Base-by-base conservation (phyloP, 2,113 vertebrate species). In the Sapayoa aenigma region DNA sequence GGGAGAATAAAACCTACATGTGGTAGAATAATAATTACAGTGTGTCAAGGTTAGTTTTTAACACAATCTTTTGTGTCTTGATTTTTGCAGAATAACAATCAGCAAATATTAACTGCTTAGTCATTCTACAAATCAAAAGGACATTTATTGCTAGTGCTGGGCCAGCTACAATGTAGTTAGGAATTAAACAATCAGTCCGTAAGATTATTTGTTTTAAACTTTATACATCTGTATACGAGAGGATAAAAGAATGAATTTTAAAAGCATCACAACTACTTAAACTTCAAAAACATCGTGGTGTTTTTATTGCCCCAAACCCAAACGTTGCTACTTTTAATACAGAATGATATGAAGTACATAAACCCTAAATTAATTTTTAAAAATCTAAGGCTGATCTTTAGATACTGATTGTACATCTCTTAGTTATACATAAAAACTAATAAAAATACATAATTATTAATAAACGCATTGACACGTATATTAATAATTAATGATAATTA, bases 101-200 rank as follows among this genome's bases (percentile, higher is more conserved):
- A 97, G 97, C 75, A 91, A 97, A 90, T 92, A 95, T 84, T 96
- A 96, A 92, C 84, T 94, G 89, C 49, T 91, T 96, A 95, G 66
- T 92, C 90, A 96, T 81, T 94, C 49, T 80, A 68, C 76, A 39
- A 96, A 91, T 95, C 91, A 97, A 94, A 97, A 66, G 90, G 94
- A 95, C 78, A 97, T 96, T 89, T 87, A 96, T 53, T 74, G 94
- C 55, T 75, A 95, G 95, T 95, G 95, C 89, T 93, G 67, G n/a
- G 96, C 75, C 82, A 97, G 81, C 75, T 95, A 87, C 67, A 94
- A 90, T 56, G 23, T 90, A 69, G 73, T 93, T 93, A 94, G 84
- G 85, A 96, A 97, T 90, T 96, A 94, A 97, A 83, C 35, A 88
- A 96, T 94, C 74, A 96, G 79, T 71, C 9, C 37, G 23, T 73